phyloP scores from a whole-genome alignment of 2,113 vertebrate species.

The Tonatia bakeri region DNA sequence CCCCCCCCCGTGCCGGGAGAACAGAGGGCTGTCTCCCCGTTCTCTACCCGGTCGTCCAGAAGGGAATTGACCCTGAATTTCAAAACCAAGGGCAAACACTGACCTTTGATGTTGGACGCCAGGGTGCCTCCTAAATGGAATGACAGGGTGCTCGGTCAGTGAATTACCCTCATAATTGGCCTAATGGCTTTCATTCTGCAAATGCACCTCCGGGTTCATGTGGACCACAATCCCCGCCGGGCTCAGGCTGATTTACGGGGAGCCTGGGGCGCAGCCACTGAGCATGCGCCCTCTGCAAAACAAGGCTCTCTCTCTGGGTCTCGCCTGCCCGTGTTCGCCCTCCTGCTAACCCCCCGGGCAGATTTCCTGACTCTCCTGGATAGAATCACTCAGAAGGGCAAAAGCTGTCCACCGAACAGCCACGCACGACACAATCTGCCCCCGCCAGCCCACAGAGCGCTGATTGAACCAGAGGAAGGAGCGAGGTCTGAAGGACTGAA shows the following conservation, averaged over 20 bases:
- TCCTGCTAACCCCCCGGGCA: too few species aligned
- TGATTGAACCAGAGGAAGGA: too few species aligned
- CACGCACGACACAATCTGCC: accelerated
- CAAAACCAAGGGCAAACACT: not conserved
- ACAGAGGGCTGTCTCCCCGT: accelerated
- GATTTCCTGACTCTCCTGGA: too few species aligned
- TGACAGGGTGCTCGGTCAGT: accelerated
- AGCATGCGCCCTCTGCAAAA: too few species aligned
- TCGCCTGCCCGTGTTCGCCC: too few species aligned
- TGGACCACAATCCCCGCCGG: too few species aligned
- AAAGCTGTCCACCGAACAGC: too few species aligned
- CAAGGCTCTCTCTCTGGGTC: too few species aligned
- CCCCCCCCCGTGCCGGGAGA: not conserved
- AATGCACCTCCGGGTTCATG: not conserved
- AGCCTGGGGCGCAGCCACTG: too few species aligned
- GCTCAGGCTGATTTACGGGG: not conserved
- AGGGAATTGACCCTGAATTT: not conserved
- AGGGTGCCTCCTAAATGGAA: accelerated
- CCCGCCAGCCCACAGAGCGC: too few species aligned
- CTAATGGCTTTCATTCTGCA: not conserved
- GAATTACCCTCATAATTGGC: not conserved
- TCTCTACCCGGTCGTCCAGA: accelerated
- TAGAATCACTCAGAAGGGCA: too few species aligned
- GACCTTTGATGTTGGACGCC: not conserved
- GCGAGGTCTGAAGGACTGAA: too few species aligned